Conservation (phyloP, 2,888 invertebrate genomes). For the Cheilosia pagana region DNA sequence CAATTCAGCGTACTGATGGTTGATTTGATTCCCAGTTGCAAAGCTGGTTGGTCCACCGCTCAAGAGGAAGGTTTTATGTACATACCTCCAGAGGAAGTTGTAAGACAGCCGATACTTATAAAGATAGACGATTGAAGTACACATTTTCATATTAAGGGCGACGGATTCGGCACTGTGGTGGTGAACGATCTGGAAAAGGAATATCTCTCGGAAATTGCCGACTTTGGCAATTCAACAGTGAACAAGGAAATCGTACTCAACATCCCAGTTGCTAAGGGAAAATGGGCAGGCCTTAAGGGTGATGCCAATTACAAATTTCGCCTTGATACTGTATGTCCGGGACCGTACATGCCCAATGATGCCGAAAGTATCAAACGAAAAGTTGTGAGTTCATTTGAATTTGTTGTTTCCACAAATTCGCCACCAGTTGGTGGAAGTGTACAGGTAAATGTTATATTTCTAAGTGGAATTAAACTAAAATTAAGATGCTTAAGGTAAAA, state of each 20-base stretch:
- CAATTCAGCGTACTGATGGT: constrained; percentile 62
- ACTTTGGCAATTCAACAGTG: constrained; percentile 65
- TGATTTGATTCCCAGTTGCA: constrained; percentile 66
- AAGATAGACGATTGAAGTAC: neutral
- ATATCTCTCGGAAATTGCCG: constrained; percentile 68
- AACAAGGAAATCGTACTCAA: constrained; percentile 61
- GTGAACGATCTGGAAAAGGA: constrained; percentile 61
- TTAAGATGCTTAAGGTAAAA: constrained; percentile 32
- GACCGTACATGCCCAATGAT: constrained; percentile 42
- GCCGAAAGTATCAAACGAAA: constrained; percentile 38
- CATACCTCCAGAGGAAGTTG: constrained; percentile 66
- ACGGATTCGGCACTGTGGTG: constrained; percentile 60
- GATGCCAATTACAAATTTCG: constrained; percentile 71
- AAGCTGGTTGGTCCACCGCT: constrained; percentile 71
- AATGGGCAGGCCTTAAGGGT: constrained; percentile 64
- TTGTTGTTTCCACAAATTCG: constrained; percentile 67
- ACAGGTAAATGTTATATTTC: constrained; percentile 8
- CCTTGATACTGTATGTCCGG: constrained; percentile 64
- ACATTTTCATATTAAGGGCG: constrained; percentile 9
- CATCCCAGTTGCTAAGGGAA: constrained; percentile 50
- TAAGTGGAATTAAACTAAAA: neutral
- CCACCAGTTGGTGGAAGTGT: constrained; percentile 51
- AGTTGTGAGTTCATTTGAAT: constrained; percentile 66
- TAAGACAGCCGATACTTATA: neutral
- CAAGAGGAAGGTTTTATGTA: constrained; percentile 68